A percentile compares a stretch with the other conserved stretches of the same genome.
phyloP scores from a whole-genome alignment of 2,797 vertebrate species.

The Gymnoscopelus braueri region DNA sequence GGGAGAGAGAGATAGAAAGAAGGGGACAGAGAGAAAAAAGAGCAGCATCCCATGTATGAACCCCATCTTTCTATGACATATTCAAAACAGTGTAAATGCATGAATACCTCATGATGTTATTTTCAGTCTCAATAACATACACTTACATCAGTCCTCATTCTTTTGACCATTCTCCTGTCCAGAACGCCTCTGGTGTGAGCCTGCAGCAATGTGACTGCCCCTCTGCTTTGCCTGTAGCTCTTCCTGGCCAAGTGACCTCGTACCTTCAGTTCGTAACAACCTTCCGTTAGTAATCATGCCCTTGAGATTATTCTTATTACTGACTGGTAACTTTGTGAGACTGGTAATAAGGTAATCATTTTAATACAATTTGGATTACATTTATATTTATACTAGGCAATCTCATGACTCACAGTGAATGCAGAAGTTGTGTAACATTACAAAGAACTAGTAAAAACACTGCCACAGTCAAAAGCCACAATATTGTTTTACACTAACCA shows the following conservation, averaged over 20 bases:
- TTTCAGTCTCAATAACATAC: background rate
- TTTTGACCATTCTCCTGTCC: slow-evolving; percentile 67
- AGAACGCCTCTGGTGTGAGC: slow-evolving; percentile 83
- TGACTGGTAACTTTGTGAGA: too few relatives aligned
- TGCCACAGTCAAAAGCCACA: too few relatives aligned
- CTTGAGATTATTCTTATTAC: too few relatives aligned
- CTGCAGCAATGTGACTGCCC: slow-evolving; percentile 83
- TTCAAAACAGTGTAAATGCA: background rate
- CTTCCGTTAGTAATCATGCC: background rate
- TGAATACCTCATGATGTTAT: background rate
- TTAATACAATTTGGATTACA: too few relatives aligned
- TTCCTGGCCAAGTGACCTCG: slow-evolving; percentile 83
- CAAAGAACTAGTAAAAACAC: too few relatives aligned
- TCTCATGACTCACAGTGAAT: too few relatives aligned
- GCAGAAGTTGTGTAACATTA: too few relatives aligned
- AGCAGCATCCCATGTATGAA: background rate
- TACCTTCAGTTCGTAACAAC: slow-evolving; percentile 58
- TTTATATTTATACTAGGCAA: too few relatives aligned
- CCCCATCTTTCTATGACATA: background rate
- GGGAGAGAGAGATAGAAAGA: slow-evolving; percentile 21
- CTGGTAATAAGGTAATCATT: too few relatives aligned
- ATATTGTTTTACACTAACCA: background rate
- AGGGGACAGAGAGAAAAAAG: background rate
- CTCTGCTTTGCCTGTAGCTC: slow-evolving; percentile 68
- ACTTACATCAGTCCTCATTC: slow-evolving; percentile 73